These are phyloP conservation scores for Meriones psammophilus DNA, from an alignment of 2,797 vertebrate genomes.

Conservation along the genomic window DNA sequence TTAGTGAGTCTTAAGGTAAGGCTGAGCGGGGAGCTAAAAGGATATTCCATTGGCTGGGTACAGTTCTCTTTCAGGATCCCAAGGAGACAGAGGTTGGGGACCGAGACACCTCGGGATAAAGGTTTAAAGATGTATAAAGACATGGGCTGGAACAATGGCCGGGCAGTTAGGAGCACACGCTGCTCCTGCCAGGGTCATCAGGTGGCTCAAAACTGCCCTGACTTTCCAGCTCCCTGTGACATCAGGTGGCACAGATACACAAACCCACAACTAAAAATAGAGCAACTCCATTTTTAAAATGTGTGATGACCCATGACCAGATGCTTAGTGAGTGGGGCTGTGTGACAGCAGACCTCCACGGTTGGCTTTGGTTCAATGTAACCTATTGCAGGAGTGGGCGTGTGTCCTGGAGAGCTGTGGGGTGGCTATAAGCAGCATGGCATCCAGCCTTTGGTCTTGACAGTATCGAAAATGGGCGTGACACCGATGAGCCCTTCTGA, in stretches of 20 bases:
- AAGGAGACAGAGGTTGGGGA: neutral
- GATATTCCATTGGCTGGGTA: neutral
- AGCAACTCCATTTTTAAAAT: neutral
- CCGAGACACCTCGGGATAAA: neutral
- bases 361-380: neutral
- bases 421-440: neutral
- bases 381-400: neutral
- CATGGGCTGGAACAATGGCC: neutral
- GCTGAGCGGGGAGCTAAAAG: neutral
- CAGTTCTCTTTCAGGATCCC: neutral
- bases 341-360: neutral
- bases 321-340: neutral
- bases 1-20: neutral
- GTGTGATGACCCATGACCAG: neutral
- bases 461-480: neutral
- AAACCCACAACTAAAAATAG: neutral
- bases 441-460: neutral
- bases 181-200: too few relatives aligned
- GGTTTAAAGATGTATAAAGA: neutral
- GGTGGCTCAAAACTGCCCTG: neutral
- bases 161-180: neutral
- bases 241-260: neutral
- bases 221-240: neutral
- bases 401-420: neutral
- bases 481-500: neutral